These are phyloP conservation scores for Drosophila athabasca DNA, from an alignment of 1,140 invertebrate genomes.

Conservation along the genomic window DNA sequence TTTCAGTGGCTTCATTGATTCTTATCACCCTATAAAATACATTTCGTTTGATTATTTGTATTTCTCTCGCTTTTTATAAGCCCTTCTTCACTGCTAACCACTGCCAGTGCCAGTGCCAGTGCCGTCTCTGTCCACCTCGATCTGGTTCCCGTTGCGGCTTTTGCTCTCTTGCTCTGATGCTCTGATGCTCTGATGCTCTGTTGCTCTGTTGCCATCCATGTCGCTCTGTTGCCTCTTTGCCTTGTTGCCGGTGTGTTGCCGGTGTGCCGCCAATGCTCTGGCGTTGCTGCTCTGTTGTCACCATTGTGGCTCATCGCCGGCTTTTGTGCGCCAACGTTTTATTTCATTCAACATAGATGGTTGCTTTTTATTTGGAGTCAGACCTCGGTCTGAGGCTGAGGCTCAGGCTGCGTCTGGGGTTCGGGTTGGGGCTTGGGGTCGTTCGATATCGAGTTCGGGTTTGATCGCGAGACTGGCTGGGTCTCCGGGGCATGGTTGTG, in stretches of 20 bases:
- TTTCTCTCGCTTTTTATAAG: conserved; percentile 75
- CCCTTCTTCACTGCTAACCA: conserved; percentile 9
- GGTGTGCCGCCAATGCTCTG: conserved; percentile 44
- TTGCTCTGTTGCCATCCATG: conserved; percentile 18
- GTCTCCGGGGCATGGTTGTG: conserved; percentile 11
- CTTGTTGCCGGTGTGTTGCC: conserved; percentile 22
- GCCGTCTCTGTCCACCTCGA: not conserved
- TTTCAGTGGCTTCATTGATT: conserved; percentile 84
- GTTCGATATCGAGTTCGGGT: conserved; percentile 13
- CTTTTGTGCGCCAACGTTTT: conserved; percentile 68
- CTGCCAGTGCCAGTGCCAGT: not conserved
- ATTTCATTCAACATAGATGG: conserved; percentile 76
- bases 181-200: conserved; percentile 10
- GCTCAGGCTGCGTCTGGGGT: not conserved
- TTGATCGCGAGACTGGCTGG: conserved; percentile 25
- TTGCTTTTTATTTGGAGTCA: conserved; percentile 64
- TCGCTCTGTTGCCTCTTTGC: conserved; percentile 26
- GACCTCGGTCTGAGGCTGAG: conserved; percentile 20
- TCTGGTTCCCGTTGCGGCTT: conserved; percentile 16
- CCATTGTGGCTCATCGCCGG: conserved; percentile 65
- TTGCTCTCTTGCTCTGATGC: not conserved
- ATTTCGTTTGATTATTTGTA: conserved; percentile 83
- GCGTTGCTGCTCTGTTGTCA: conserved; percentile 59
- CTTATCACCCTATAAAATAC: conserved; percentile 84
- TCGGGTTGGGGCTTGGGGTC: conserved; percentile 23